phyloP scores from a whole-genome alignment of 2,113 vertebrate genomes.

The Pheucticus melanocephalus region DNA sequence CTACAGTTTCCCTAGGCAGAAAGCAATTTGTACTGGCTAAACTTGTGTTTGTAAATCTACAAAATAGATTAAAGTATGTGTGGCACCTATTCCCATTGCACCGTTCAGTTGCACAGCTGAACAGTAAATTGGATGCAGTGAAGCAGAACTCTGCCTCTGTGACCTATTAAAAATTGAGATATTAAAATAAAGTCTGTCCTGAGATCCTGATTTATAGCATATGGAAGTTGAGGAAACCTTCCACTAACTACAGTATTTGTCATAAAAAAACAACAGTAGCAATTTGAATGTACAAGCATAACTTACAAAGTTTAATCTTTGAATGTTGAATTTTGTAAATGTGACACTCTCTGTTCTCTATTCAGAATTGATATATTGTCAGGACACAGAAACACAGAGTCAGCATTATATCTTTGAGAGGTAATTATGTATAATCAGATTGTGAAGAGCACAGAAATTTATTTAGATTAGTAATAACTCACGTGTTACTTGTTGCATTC shows the following conservation, averaged over 20 bases:
- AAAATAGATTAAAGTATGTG: neutral
- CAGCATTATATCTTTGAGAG: neutral
- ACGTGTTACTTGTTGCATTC: neutral
- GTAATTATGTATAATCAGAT: neutral
- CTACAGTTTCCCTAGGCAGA: neutral
- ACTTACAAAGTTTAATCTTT: neutral
- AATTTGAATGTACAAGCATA: neutral
- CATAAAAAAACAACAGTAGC: neutral
- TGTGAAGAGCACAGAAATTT: neutral
- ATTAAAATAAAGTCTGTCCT: neutral
- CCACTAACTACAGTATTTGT: neutral
- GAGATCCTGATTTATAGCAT: neutral
- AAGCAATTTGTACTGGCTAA: neutral
- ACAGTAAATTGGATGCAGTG: neutral
- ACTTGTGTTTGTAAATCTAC: neutral
- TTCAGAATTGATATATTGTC: neutral
- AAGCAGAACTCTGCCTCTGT: conserved; percentile 4
- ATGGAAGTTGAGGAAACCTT: neutral
- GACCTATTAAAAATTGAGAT: conserved; percentile 19
- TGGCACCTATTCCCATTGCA: neutral
- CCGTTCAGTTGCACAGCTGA: neutral
- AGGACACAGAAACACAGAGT: neutral
- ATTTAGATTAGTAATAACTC: neutral
- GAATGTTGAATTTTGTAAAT: neutral
- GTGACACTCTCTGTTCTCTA: neutral